Percentiles rank a stretch among this genome's conserved stretches.
These are phyloP conservation scores for Lagopus muta DNA, from an alignment of 2,113 vertebrate genomes.

Conservation along the genomic window DNA sequence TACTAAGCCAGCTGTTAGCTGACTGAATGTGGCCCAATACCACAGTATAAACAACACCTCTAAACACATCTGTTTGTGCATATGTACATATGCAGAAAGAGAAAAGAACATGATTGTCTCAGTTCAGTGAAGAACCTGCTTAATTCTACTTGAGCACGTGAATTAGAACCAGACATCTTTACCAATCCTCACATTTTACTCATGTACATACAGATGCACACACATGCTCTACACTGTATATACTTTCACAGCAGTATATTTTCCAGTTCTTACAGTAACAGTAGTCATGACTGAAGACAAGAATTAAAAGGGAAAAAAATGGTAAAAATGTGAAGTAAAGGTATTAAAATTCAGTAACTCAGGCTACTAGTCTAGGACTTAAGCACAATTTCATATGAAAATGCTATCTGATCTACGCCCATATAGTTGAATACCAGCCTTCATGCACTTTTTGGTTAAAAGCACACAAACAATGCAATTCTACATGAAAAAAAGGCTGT, in stretches of 20 bases:
- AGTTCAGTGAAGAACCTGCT: not conserved
- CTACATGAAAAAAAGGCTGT: not conserved
- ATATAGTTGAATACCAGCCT: not conserved
- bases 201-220: not conserved
- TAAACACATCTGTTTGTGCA: constrained; percentile 14
- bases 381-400: not conserved
- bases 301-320: not conserved
- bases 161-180: not conserved
- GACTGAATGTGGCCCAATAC: constrained; percentile 37
- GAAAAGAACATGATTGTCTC: not conserved
- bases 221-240: rapidly evolving
- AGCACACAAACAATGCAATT: not conserved
- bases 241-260: not conserved
- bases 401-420: not conserved
- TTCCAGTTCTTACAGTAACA: not conserved
- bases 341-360: not conserved
- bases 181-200: not conserved
- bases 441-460: not conserved
- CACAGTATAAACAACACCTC: constrained; percentile 10
- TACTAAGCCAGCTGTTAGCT: constrained; percentile 57
- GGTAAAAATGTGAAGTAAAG: too few species aligned
- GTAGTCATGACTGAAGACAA: not conserved
- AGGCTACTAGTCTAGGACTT: not conserved
- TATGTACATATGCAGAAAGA: not conserved
- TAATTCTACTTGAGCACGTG: not conserved